phyloP scores from a whole-genome alignment of 1,140 invertebrate species.

The Mercenaria mercenaria region DNA sequence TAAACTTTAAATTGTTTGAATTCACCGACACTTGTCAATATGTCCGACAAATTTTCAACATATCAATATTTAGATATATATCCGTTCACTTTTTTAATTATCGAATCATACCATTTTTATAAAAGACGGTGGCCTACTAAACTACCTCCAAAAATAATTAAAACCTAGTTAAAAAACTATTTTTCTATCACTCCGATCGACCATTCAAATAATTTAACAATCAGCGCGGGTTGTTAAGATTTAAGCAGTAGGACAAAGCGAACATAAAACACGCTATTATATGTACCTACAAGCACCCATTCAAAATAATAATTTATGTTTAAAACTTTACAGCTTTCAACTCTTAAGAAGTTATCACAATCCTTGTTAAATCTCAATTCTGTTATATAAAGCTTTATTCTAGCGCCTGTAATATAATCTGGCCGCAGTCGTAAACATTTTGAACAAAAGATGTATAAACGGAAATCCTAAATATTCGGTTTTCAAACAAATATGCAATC shows the following conservation, averaged over 20 bases:
- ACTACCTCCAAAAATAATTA: neutral
- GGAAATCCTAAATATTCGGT: neutral
- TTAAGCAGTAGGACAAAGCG: neutral
- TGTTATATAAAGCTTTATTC: too few species aligned
- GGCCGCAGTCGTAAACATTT: neutral
- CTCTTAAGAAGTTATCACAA: too few species aligned
- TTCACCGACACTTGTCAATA: too few species aligned
- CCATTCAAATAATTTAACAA: neutral
- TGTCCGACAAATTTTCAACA: too few species aligned
- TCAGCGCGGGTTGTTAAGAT: neutral
- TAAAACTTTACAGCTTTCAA: neutral
- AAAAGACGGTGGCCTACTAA: neutral
- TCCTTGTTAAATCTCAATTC: too few species aligned
- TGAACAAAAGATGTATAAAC: neutral
- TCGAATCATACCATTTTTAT: neutral
- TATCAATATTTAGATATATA: too few species aligned
- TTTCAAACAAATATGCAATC: neutral
- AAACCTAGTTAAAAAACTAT: neutral
- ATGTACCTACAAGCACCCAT: neutral
- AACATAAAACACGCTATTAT: conserved; percentile 9
- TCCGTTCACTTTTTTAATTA: neutral
- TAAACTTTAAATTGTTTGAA: too few species aligned
- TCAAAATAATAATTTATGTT: neutral
- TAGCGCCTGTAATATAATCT: too few species aligned
- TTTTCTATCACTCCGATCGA: neutral